Base-by-base conservation (phyloP, 2,888 invertebrate species). In the Polyploca ridens region DNA sequence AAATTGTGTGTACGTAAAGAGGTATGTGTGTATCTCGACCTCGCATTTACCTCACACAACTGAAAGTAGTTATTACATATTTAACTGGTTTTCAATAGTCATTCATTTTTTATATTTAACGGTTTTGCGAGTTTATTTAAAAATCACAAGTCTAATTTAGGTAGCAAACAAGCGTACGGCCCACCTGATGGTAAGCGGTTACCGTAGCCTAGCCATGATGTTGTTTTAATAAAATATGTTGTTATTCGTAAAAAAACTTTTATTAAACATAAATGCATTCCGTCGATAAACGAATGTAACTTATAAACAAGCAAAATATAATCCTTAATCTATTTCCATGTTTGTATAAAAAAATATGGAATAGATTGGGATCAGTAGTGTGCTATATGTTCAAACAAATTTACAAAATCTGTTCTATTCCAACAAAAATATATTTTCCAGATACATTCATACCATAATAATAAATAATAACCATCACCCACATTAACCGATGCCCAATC, bases 381-480 rank as follows among this genome's bases (percentile, higher is more conserved):
- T 62, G 60, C 63, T 44, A 46, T 64, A 38, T 62, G 58, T 58
- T 58, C 64, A 62, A 65, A 66, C 57, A 63, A 19, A 58, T 64
- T 64, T 49, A 44, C n/a, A 58, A 60, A 33, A 59, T 46, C 46
- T 33, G 46, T 41, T n/a, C 44, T 19, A 62, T 57, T 62, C 57
- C 64, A 62, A 62, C 62, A 58, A 7, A 69, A 64, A 57, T 64
- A 33, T 65, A 14, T 66, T 54, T 54, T 60, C 64, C 64, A 61
- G 63, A 63, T 68, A 68, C 73, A 73, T 69, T 72, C 70, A 73
- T 70, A 46, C 68, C 73, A 69, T 61, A 44, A 66, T 69, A 75
- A 77, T 81, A 79, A 83, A 83, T 77, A 78, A 78, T 19, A 76
- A 77, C 88, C 85, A 75, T 79, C 78, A 85, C 88, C 88, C 69